A percentile compares a stretch with the other conserved stretches of the same genome.
Evolutionary conservation across 2,113 vertebrate species (phyloP).

Genomic region (Hippotragus niger): DNA sequence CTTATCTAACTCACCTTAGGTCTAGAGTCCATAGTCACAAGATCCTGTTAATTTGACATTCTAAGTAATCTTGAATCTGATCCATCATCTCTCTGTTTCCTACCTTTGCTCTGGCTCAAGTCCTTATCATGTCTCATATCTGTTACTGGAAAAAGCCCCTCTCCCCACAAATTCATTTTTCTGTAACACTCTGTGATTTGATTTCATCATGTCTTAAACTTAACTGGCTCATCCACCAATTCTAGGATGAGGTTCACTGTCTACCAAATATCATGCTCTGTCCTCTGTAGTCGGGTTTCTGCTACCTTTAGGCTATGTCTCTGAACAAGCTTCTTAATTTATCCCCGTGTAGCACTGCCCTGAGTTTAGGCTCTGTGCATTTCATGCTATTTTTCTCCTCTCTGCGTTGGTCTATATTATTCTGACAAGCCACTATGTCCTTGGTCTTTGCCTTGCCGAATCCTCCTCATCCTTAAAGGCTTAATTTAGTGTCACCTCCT

Average conservation of each 20-base stretch:
- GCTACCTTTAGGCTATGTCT: neutral
- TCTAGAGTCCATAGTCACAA: neutral
- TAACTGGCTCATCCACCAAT: neutral
- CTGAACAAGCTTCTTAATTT: neutral
- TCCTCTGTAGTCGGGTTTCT: neutral
- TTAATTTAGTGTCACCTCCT: neutral
- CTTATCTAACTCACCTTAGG: neutral
- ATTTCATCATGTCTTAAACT: neutral
- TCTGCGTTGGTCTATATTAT: neutral
- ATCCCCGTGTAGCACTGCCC: neutral
- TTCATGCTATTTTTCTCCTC: neutral
- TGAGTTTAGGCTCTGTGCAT: neutral
- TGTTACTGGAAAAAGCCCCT: neutral
- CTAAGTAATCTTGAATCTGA: neutral
- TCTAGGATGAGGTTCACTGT: neutral
- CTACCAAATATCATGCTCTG: neutral
- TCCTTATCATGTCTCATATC: neutral
- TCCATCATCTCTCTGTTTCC: neutral
- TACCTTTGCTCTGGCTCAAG: neutral
- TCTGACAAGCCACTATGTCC: neutral
- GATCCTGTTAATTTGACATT: neutral
- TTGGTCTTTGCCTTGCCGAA: neutral
- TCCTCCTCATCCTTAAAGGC: neutral
- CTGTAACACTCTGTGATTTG: neutral
- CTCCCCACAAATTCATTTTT: neutral